phyloP scores from a whole-genome alignment of 2,888 invertebrate genomes.

The Criorhina ranunculi region DNA sequence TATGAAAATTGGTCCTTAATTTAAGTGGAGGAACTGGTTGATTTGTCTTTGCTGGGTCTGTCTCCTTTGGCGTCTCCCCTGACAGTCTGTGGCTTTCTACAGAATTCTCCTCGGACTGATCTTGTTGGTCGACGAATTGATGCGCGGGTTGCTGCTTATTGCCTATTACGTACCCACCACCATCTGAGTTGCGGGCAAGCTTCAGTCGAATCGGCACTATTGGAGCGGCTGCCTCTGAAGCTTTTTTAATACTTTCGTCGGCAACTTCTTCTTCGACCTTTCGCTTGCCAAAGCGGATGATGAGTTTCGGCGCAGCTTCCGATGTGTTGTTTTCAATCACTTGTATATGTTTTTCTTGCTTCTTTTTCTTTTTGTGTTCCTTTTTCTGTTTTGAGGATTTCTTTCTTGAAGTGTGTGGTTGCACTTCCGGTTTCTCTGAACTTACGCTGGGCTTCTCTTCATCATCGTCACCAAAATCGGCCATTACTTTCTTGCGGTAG shows the following conservation, averaged over 20 bases:
- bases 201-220: conserved; percentile 93
- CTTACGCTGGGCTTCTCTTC: conserved; percentile 82
- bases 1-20: conserved; percentile 73
- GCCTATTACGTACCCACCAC: conserved; percentile 86
- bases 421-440: conserved; percentile 85
- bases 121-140: conserved; percentile 18
- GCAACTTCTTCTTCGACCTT: conserved; percentile 81
- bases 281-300: conserved; percentile 88
- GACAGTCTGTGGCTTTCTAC: conserved; percentile 42
- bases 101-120: conserved; percentile 27
- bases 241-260: conserved; percentile 30
- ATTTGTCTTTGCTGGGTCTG: conserved; percentile 47
- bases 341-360: conserved; percentile 84
- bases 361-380: conserved; percentile 86
- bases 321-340: conserved; percentile 85
- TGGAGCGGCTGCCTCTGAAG: conserved; percentile 51
- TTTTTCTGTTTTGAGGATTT: conserved; percentile 84
- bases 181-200: conserved; percentile 92
- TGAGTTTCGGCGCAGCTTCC: conserved; percentile 88
- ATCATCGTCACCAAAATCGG: conserved; percentile 90
- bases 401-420: conserved; percentile 81
- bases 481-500: conserved; percentile 93
- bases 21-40: conserved; percentile 75
- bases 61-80: conserved; percentile 35
- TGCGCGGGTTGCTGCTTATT: conserved; percentile 75